A percentile compares a stretch with the other conserved stretches of the same genome.
These are phyloP conservation scores for Brevimyrus niger DNA, from an alignment of 2,113 vertebrate genomes.

Conservation along the genomic window DNA sequence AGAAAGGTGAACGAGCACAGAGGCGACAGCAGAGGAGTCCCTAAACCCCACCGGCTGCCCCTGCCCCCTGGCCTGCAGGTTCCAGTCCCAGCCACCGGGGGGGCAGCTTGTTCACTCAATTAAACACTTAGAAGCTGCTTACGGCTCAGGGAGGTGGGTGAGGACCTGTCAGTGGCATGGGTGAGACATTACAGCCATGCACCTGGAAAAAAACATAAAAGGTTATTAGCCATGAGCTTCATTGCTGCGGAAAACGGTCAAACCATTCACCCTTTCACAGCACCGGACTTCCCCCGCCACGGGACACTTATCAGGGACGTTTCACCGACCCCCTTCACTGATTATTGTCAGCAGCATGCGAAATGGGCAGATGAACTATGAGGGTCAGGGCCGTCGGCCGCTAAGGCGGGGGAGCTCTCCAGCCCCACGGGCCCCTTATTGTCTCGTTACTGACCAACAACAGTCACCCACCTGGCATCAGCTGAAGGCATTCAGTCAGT, in stretches of 20 bases:
- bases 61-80: background rate
- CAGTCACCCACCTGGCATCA: background rate
- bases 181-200: background rate
- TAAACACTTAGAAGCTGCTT: background rate
- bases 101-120: background rate
- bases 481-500: background rate
- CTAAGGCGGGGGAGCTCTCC: fast-evolving
- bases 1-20: background rate
- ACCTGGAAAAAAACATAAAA: background rate
- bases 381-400: background rate
- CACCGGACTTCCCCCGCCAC: background rate
- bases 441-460: background rate
- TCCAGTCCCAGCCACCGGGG: background rate
- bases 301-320: background rate
- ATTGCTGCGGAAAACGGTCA: background rate
- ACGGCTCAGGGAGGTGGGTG: background rate
- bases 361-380: background rate
- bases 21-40: background rate
- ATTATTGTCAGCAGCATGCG: background rate
- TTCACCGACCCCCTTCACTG: background rate
- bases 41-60: background rate
- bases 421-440: background rate
- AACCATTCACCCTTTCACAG: background rate
- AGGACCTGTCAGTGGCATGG: background rate
- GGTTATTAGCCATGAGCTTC: background rate